Evolutionary conservation across 2,797 vertebrate species (phyloP), one percentile per base, ranked within the genome.

Genomic region (Trichosurus vulpecula): DNA sequence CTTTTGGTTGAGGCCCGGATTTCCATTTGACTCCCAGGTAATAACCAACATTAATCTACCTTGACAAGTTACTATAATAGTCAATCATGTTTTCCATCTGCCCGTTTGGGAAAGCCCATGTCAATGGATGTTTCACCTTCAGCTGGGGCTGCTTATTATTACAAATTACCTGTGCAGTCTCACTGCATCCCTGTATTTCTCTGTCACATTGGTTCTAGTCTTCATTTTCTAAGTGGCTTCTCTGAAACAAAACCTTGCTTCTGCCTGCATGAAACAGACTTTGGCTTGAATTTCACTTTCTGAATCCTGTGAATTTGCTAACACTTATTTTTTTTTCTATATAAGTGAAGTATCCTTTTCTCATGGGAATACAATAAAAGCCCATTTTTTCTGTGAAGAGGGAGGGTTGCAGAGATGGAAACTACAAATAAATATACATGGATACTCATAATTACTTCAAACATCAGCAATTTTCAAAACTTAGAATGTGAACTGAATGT

Each of bases 51-150:
- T 94, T 93, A 96, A 93, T 95, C 90, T 97, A 57, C 58, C 81
- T 93, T 95, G 95, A 95, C 92, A 95, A 90, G 54, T 92, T 93
- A 95, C 91, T 96, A 11, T 51, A 97, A 54, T 55, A 96, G 95
- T 96, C 97, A 97, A 90, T 94, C 91, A 96, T 58, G 95, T 94
- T 93, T 97, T 74, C 93, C 90, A 90, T 96, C 47, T 97, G 90
- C 54, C 91, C 14, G 52, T 92, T 61, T 94, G 92, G 92, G 91
- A 96, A 95, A 90, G 92, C 61, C 92, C 92, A 92, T 13, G 2
- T 92, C 92, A 97, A 4, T 90, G 95, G 93, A 81, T 61, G 57
- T 91, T 91, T 97, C 97, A 97, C 66, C 95, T 96, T 97, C 95
- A 97, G 27, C 74, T 94, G 52, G 95, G 51, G 30, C 93, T 96